These are phyloP conservation scores for pig (Sus scrofa) DNA, from an alignment of 2,113 vertebrate genomes.

Conservation along the genomic window T2T-Sscrofa CM000826.6:87272001-87272500, in stretches of 20 bases:
- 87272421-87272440: not conserved
- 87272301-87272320: not conserved
- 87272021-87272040: conserved; percentile 29
- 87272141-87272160: not conserved
- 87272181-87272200: conserved; percentile 9
- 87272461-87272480: conserved; percentile 74
- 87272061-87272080: conserved; percentile 28
- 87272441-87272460: not conserved
- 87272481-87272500: conserved; percentile 84
- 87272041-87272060: conserved; percentile 18
- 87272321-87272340: not conserved
- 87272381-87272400: conserved; percentile 51
- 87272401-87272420: conserved; percentile 57
- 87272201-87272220: conserved; percentile 11
- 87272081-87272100: conserved; percentile 21
- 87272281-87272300: conserved; percentile 57
- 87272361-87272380: not conserved
- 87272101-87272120: conserved; percentile 8
- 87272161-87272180: conserved; percentile 39
- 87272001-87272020: not conserved
- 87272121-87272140: conserved; percentile 43
- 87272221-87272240: not conserved
- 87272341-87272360: not conserved
- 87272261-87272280: not conserved
- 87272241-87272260: not conserved